Percentiles rank a stretch among this genome's conserved stretches.
Conservation (phyloP, 2,888 invertebrate genomes). For the Serrognathus titanus region DNA sequence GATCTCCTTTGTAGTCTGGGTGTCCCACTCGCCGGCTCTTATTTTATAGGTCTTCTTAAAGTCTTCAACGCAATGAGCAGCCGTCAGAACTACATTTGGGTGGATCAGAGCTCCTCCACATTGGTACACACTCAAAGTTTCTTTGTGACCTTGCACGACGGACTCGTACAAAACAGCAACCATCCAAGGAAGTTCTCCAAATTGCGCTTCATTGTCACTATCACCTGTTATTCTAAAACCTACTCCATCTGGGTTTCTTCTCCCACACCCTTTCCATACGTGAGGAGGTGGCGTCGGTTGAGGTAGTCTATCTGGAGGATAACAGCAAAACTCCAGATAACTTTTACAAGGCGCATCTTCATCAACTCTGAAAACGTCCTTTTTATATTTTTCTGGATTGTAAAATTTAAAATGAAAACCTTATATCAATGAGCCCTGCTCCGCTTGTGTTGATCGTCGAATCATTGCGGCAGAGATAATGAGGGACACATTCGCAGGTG, state of each 20-base stretch:
- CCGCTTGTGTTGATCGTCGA: slow-evolving; percentile 67
- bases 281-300: slow-evolving; percentile 36
- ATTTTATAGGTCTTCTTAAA: slow-evolving; percentile 45
- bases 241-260: slow-evolving; percentile 43
- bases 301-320: slow-evolving; percentile 35
- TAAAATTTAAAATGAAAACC: neutral
- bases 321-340: slow-evolving; percentile 59
- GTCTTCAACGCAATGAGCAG: slow-evolving; percentile 69
- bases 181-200: slow-evolving; percentile 83
- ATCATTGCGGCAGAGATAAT: slow-evolving; percentile 68
- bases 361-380: slow-evolving; percentile 26
- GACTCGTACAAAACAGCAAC: slow-evolving; percentile 64
- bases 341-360: slow-evolving; percentile 48
- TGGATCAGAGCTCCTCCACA: slow-evolving; percentile 82
- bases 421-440: slow-evolving; percentile 44
- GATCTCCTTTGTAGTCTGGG: slow-evolving; percentile 67
- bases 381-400: neutral
- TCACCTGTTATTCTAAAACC: slow-evolving; percentile 53
- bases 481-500: slow-evolving; percentile 71
- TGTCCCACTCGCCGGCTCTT: slow-evolving; percentile 81
- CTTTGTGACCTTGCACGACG: slow-evolving; percentile 46
- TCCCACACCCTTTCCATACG: slow-evolving; percentile 62
- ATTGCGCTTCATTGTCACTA: slow-evolving; percentile 64
- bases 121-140: slow-evolving; percentile 45
- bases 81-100: slow-evolving; percentile 70